Conservation (phyloP, 2,797 vertebrate genomes). For the Pampus argenteus region DNA sequence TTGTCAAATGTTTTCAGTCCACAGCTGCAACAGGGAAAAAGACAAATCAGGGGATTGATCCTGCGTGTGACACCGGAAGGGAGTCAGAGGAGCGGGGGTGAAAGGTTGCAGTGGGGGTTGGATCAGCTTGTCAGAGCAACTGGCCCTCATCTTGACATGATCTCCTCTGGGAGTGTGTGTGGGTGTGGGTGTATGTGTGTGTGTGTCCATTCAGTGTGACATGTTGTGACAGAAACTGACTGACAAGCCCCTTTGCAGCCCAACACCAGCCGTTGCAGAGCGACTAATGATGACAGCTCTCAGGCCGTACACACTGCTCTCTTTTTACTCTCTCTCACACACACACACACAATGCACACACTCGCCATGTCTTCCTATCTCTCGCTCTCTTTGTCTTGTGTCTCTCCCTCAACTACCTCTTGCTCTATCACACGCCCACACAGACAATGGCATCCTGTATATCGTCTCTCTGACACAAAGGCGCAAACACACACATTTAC, state of each 20-base stretch:
- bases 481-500: slow-evolving; percentile 70
- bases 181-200: slow-evolving; percentile 18
- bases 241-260: slow-evolving; percentile 76
- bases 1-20: slow-evolving; percentile 8
- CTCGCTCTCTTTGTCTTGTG: slow-evolving; percentile 77
- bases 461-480: slow-evolving; percentile 75
- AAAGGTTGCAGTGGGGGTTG: slow-evolving; percentile 65
- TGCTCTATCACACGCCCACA: slow-evolving; percentile 78
- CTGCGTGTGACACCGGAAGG: slow-evolving; percentile 15
- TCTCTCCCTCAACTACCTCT: slow-evolving; percentile 80
- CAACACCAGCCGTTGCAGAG: slow-evolving; percentile 71
- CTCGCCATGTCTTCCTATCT: slow-evolving; percentile 67
- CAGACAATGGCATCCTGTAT: slow-evolving; percentile 82
- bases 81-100: slow-evolving; percentile 46
- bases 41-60: slow-evolving; percentile 27
- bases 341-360: slow-evolving; percentile 28
- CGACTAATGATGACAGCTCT: slow-evolving; percentile 80
- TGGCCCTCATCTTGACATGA: slow-evolving; percentile 67
- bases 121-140: slow-evolving; percentile 64
- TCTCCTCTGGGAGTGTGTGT: slow-evolving; percentile 64
- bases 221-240: slow-evolving; percentile 80
- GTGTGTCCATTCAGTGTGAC: slow-evolving; percentile 63
- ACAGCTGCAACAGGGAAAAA: not conserved
- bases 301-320: slow-evolving; percentile 73
- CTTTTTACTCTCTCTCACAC: slow-evolving; percentile 51